Base-by-base conservation (phyloP, 2,888 invertebrate genomes). In the Apocheima hispidaria region DNA sequence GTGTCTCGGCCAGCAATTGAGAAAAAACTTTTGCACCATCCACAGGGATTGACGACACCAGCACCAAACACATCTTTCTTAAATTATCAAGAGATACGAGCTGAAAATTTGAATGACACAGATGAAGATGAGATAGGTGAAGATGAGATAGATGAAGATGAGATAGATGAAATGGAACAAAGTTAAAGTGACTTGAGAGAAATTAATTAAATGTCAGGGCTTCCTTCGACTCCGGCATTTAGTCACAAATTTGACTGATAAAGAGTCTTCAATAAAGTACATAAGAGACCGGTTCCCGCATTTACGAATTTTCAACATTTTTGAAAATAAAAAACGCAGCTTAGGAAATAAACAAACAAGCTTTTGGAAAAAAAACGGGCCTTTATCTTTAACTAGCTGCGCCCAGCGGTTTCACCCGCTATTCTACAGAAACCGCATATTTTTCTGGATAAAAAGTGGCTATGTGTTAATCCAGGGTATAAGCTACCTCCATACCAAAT, bases 1-100 rank as follows among this genome's bases (percentile, higher is more conserved):
- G 33, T 57, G 12, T 16, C 28, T 7, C 21, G 4, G 9, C n/a
- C 35, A 21, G 6, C 2, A 35, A 6, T 33, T 1, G 4, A 40
- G 4, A 30, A n/a, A 76, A 60, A 20, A 18, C 20, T 2, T 14
- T 12, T 48, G 33, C 59, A 30, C 7, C 16, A 30, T 12, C 18
- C 43, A 23, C 30, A 12, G 7, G 33, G 20, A 26, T 7, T 57
- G 7, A 43, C 43, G 3, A 57, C 50, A 14, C 57, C 50, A 1
- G 12, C 1, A 9, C 30, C 40, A 9, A 49, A 18, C 12, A 38
- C 18, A 46, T 20, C 1, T 12, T n/a, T 21, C 9, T 4, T 41
- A n/a, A 18, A 18, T 26, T 26, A 26, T 20, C n/a, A n/a, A n/a
- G 6, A 0, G 16, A 30, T 10, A 20, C 14, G 35, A 18, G 6